Percentiles rank a stretch among this genome's conserved stretches.
phyloP scores from a whole-genome alignment of 2,797 vertebrate genomes.

The Falco cherrug region DNA sequence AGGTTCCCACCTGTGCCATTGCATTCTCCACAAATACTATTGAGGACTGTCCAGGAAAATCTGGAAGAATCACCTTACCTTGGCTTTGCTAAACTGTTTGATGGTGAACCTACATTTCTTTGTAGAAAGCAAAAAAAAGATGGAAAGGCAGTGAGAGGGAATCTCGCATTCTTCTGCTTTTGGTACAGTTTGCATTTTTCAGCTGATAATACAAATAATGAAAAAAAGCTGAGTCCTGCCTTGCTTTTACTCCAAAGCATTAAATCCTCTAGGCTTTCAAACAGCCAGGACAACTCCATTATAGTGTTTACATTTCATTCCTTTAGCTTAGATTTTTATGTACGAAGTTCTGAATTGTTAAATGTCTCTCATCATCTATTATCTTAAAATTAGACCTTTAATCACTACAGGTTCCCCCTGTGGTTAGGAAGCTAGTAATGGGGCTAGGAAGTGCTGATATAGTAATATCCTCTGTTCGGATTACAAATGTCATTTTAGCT shows the following conservation, averaged over 20 bases:
- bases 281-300: background rate
- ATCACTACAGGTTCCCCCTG: background rate
- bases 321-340: background rate
- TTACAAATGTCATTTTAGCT: background rate
- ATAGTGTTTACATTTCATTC: background rate
- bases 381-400: background rate
- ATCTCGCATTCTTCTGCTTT: background rate
- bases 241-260: background rate
- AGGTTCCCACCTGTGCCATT: background rate
- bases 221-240: background rate
- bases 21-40: background rate
- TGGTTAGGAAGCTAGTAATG: background rate
- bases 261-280: background rate
- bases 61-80: background rate
- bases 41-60: background rate
- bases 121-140: background rate
- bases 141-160: background rate
- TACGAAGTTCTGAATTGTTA: background rate
- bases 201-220: background rate
- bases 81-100: background rate
- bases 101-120: background rate
- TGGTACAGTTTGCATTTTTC: background rate
- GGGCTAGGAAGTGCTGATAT: background rate
- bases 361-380: background rate
- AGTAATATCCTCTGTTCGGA: background rate